Evolutionary conservation across 1,140 invertebrate species (phyloP), one percentile per base, ranked within the genome.

Genomic region (Propsilocerus akamusi): DNA sequence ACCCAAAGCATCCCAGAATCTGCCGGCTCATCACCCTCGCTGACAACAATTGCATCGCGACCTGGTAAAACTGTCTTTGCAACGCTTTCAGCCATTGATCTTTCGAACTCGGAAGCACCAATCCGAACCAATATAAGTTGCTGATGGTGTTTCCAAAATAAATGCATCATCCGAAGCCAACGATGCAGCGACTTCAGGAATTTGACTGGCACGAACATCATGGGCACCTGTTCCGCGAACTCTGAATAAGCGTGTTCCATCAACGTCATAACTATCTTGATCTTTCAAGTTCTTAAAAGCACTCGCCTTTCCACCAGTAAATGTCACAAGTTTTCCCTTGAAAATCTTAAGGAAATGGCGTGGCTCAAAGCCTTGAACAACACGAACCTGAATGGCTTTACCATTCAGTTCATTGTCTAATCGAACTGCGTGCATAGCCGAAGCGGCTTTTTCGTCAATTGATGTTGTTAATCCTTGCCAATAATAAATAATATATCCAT

Each of bases 261-360:
- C 70, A n/a, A 73, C 70, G 37, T 80, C 72, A 53, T 76, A 78
- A 1, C 73, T 71, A 30, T 78, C 74, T 49, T 74, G 69, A 51
- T 74, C 68, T 48, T 73, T 72, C 3, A 73, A 59, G 26, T 72
- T 68, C 30, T 69, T 68, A 58, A 78, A 79, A 2, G 74, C 75
- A 52, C 70, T 71, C 0, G 72, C 74, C 51, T 74, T 71, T 1
- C 75, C 72, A 10, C 79, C 80, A 46, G 72, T 66, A n/a, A 79
- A 68, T 4, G 77, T 69, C 2, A 78, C 62, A 53, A 81, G 59
- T 50, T 72, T 71, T 58, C 85, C 85, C 67, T 83, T 77, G 64
- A 89, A 88, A 50, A 88, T 80, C 50, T 72, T 75, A 4, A 83
- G 65, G 68, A 89, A 88, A 58, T 86, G 80, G 7, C 77, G 72